Percentiles rank a stretch among this genome's conserved stretches.
Evolutionary conservation across 1,140 invertebrate genomes (phyloP).

Genomic region (Caligus rogercresseyi): DNA sequence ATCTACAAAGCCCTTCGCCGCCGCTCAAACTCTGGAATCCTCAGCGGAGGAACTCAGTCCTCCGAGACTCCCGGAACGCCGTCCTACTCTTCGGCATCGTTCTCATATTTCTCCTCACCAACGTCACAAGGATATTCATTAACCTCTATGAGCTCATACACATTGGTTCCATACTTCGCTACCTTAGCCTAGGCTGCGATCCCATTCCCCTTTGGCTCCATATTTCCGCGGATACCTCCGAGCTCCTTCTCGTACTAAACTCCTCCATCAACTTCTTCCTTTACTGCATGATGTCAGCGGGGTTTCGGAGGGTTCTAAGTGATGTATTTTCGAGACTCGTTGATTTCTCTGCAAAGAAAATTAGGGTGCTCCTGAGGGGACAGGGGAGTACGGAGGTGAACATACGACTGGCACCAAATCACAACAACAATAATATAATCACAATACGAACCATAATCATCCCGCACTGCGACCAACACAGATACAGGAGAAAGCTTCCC

Average conservation of each 20-base stretch:
- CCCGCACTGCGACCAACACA: no score
- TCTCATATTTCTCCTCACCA: constrained; percentile 10
- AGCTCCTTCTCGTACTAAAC: constrained; percentile 2
- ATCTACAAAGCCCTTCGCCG: constrained; percentile 8
- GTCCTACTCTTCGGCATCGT: constrained; percentile 9
- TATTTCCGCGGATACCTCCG: not conserved
- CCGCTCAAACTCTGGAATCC: not conserved
- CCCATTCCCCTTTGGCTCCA: constrained; percentile 3
- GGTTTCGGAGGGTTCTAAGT: constrained; percentile 4
- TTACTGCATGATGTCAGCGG: constrained; percentile 5
- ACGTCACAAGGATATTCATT: not conserved
- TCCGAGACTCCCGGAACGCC: not conserved
- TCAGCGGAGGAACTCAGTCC: not conserved
- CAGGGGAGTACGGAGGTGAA: no score
- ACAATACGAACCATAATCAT: no score
- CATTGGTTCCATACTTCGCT: not conserved
- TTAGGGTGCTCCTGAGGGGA: no score
- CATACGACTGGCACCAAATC: no score
- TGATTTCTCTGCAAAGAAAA: no score
- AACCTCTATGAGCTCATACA: constrained; percentile 12
- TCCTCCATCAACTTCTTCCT: constrained; percentile 13
- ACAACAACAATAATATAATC: no score
- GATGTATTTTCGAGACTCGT: no score
- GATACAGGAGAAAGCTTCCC: no score
- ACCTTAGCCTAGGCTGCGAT: not conserved